Conservation (phyloP, 2,797 vertebrate genomes). For the Tokudaia muenninki region DNA sequence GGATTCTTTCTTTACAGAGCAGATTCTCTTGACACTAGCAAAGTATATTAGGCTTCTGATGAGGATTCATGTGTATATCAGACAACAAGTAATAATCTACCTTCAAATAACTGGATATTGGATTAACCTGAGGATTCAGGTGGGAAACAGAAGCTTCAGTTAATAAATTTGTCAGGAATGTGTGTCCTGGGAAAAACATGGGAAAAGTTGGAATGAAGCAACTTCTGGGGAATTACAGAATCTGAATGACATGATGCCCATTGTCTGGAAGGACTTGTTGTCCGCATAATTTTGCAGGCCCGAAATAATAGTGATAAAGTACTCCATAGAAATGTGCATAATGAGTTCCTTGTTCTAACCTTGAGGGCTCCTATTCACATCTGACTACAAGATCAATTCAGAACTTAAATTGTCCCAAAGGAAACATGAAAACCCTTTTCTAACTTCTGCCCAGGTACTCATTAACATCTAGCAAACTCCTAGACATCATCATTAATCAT, state of each 20-base stretch:
- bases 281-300: not conserved
- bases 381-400: not conserved
- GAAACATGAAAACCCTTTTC: not conserved
- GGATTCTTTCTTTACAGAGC: not conserved
- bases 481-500: too few species aligned
- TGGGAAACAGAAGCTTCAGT: too few species aligned
- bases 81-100: too few species aligned
- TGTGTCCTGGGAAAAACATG: not conserved
- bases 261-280: too few species aligned
- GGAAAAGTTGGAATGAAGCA: too few species aligned
- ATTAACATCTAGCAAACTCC: not conserved
- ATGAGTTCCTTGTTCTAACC: not conserved
- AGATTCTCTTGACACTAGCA: not conserved
- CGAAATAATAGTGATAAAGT: not conserved
- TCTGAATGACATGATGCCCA: too few species aligned
- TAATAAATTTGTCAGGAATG: too few species aligned
- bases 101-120: too few species aligned
- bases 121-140: too few species aligned
- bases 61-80: not conserved
- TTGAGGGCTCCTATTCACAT: not conserved
- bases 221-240: too few species aligned
- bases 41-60: not conserved
- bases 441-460: not conserved
- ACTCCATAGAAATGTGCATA: not conserved
- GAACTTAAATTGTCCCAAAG: not conserved